These are phyloP conservation scores for Maniola jurtina DNA, from an alignment of 1,140 invertebrate species.

Conservation along the genomic window DNA sequence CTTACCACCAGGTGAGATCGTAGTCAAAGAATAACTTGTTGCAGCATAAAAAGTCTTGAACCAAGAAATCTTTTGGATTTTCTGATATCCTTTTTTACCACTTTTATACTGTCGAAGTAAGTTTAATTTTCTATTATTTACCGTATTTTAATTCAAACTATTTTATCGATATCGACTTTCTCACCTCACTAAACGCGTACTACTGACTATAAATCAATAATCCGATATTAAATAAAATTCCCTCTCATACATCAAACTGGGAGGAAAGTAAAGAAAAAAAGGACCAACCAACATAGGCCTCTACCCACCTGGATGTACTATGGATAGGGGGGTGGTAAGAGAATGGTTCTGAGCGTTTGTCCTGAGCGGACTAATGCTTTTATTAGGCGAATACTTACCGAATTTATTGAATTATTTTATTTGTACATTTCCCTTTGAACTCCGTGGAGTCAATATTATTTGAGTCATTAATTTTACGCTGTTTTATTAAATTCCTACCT, in stretches of 20 bases:
- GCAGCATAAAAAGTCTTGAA: too few relatives aligned
- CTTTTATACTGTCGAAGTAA: too few relatives aligned
- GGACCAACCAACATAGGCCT: slow-evolving; percentile 35
- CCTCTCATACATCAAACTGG: slow-evolving; percentile 52
- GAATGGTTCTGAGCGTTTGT: slow-evolving; percentile 38
- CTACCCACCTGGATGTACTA: slow-evolving; percentile 7
- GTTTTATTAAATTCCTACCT: neutral
- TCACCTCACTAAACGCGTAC: slow-evolving; percentile 30
- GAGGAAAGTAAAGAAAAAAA: slow-evolving; percentile 47
- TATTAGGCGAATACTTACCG: slow-evolving; percentile 52
- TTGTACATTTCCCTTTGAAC: slow-evolving; percentile 17
- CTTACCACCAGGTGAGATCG: too few relatives aligned
- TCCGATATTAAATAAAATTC: slow-evolving; percentile 62
- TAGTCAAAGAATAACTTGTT: too few relatives aligned
- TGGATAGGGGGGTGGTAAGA: slow-evolving; percentile 23
- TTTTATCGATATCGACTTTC: neutral
- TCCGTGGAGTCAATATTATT: neutral
- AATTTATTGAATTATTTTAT: slow-evolving; percentile 46
- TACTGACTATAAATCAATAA: slow-evolving; percentile 58
- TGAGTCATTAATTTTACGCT: neutral
- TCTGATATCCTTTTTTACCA: too few relatives aligned
- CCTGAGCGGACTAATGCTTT: slow-evolving; percentile 50
- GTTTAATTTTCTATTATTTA: too few relatives aligned
- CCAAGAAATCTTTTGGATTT: too few relatives aligned
- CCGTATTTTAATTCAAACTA: too few relatives aligned